Evolutionary conservation across 2,888 invertebrate genomes (phyloP).

Genomic region (Drosophila trichaetosa): DNA sequence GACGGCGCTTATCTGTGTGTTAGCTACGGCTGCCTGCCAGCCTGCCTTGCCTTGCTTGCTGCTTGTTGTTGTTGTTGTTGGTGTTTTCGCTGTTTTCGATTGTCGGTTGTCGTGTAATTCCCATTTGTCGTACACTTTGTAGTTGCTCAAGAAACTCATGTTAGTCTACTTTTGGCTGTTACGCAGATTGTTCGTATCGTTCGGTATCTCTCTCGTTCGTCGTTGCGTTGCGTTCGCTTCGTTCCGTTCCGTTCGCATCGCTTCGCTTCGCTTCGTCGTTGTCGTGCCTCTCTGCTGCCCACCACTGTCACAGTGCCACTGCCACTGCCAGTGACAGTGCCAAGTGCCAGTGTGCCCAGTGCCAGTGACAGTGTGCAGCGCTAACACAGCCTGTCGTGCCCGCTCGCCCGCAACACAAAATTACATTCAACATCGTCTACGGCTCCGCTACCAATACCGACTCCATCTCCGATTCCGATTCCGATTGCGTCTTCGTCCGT

Average conservation of each 20-base stretch:
- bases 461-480: slow-evolving; percentile 12
- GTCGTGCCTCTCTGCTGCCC: slow-evolving; percentile 57
- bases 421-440: not conserved
- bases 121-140: slow-evolving; percentile 85
- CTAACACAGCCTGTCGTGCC: slow-evolving; percentile 65
- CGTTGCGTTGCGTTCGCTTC: slow-evolving; percentile 43
- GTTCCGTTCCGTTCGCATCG: slow-evolving; percentile 14
- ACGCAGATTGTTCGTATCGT: slow-evolving; percentile 84
- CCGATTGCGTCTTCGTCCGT: slow-evolving; percentile 22
- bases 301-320: slow-evolving; percentile 28
- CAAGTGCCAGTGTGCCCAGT: slow-evolving; percentile 35
- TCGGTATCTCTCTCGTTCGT: slow-evolving; percentile 64
- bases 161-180: slow-evolving; percentile 86
- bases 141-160: slow-evolving; percentile 85
- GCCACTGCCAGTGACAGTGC: slow-evolving; percentile 28
- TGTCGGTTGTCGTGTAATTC: slow-evolving; percentile 84
- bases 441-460: slow-evolving; percentile 12
- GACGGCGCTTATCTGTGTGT: slow-evolving; percentile 29
- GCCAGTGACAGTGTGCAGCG: slow-evolving; percentile 33
- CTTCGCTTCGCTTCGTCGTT: slow-evolving; percentile 17
- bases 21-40: slow-evolving; percentile 34
- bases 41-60: slow-evolving; percentile 15
- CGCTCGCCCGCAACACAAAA: slow-evolving; percentile 43
- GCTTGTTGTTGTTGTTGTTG: slow-evolving; percentile 25
- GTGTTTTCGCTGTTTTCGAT: slow-evolving; percentile 66